Evolutionary conservation across 1,140 invertebrate genomes (phyloP), one percentile per base, ranked within the genome.

Genomic region (Megathymus violae): DNA sequence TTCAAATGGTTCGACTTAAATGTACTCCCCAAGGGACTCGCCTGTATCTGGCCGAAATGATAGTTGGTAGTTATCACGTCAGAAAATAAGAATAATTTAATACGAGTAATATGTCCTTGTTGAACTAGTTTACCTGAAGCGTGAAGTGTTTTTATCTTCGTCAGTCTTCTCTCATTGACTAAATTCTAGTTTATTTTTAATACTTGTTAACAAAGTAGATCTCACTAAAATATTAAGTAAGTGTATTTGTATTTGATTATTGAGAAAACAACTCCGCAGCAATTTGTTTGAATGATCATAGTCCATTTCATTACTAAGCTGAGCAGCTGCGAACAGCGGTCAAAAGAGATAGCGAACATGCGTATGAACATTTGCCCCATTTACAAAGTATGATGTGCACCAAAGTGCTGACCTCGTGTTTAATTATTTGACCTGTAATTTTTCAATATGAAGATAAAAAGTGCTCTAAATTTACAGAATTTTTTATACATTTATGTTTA

Each of bases 1-100:
- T 38, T 48, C 25, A 16, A 48, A 31, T 48, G 22, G 46, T 48
- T 47, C 46, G 25, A 48, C 25, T 25, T 36, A 36, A 36, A 36
- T 36, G 10, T 11, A 36, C 10, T 11, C 34, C 34, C 34, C 0
- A 36, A 36, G n/a, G 34, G 34, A 11, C n/a, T 36, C n/a, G 34
- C 1, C 1, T 36, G 10, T 11, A 36, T 36, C n/a, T 36, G 11
- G 34, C 34, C 10, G 10, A 36, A n/a, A 11, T 36, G 11, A 36
- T 36, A n/a, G n/a, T 36, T 36, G 10, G n/a, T n/a, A 36, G n/a
- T n/a, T 36, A 36, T 36, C 10, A 27, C 41, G 16, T 16, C 6
- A 10, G 16, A 44, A 2, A 6, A 13, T 19, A 16, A 10, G 15
- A 44, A 19, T 44, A 44, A 11, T 36, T 11, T 36, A 11, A 11